phyloP scores from a whole-genome alignment of 1,140 invertebrate genomes.

The Pseudomyrmex pallidus region DNA sequence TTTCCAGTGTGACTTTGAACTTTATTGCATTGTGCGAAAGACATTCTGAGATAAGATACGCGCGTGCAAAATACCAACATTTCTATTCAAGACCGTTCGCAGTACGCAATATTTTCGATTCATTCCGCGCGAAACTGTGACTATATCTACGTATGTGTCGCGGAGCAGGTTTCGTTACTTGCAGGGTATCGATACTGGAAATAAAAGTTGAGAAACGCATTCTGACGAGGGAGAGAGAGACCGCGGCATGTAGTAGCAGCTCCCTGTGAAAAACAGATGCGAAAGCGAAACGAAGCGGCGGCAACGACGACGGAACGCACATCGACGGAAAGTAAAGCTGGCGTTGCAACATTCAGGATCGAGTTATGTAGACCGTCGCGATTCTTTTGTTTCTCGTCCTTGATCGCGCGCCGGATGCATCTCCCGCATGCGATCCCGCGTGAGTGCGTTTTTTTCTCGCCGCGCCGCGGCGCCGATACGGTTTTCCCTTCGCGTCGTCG shows the following conservation, averaged over 20 bases:
- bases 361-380: slow-evolving; percentile 50
- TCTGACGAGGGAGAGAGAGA: background rate
- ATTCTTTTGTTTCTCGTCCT: slow-evolving; percentile 40
- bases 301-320: too few relatives aligned
- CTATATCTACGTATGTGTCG: background rate
- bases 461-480: slow-evolving; percentile 28
- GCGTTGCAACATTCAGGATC: slow-evolving; percentile 34
- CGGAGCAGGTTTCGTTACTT: slow-evolving; percentile 26
- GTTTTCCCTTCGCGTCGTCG: slow-evolving; percentile 16
- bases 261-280: slow-evolving; percentile 41
- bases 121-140: background rate
- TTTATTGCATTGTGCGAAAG: too few relatives aligned
- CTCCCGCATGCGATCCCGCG: background rate
- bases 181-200: background rate
- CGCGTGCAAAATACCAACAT: too few relatives aligned
- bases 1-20: too few relatives aligned
- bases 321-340: slow-evolving; percentile 48
- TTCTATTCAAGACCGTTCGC: too few relatives aligned
- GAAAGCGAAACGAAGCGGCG: slow-evolving; percentile 14
- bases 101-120: too few relatives aligned
- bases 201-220: background rate
- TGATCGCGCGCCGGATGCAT: slow-evolving; percentile 29
- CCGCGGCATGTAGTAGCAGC: slow-evolving; percentile 3
- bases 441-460: slow-evolving; percentile 27
- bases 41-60: too few relatives aligned